Base-by-base conservation (phyloP, 2,113 vertebrate genomes). In the Mormoops blainvillei region DNA sequence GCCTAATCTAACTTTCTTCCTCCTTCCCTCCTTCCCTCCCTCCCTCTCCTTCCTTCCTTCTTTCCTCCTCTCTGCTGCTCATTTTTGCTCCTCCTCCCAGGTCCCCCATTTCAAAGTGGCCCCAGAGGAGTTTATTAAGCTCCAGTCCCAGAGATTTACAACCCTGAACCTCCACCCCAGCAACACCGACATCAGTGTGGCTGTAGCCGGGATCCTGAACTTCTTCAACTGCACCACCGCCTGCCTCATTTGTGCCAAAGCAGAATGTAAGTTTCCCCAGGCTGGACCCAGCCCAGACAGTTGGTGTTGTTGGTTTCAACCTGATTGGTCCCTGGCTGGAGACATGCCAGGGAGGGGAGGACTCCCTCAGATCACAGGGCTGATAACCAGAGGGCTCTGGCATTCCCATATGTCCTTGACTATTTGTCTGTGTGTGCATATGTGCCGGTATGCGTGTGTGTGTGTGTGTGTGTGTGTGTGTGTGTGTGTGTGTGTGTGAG, bases 201-300 rank as follows among this genome's bases (percentile, higher is more conserved):
- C 99, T 0, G 99, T 99, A 26, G 99, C 99, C 7, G 99, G 99
- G 91, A 99, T 99, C 93, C 99, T 99, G 95, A 99, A 99, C 54
- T 99, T 99, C 99, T 99, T 99, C 74, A 99, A 99, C 98, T 99
- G 99, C 97, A 99, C 99, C 98, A 99, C 99, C 24, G 98, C 99
- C 98, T 99, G 99, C 98, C 99, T 99, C 98, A 99, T 99, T 98
- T 99, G 99, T 93, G 99, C 99, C 97, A 99, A 99, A 98, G 99
- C 99, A 73, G 99, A 99, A 99, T 99, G 99, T 99, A 98, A 99
- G 99, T 98, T 9, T 67, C 63, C 70, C 31, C 16, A 1, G 22
- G 56, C 36, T 3, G 36, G 13, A 31, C 16, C 0, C 0, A 1
- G 6, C 0, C 12, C 6, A 0, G 5, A 45, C 7, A 1, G n/a